These are phyloP conservation scores for Sisyra nigra DNA, from an alignment of 2,888 invertebrate genomes.

Conservation along the genomic window DNA sequence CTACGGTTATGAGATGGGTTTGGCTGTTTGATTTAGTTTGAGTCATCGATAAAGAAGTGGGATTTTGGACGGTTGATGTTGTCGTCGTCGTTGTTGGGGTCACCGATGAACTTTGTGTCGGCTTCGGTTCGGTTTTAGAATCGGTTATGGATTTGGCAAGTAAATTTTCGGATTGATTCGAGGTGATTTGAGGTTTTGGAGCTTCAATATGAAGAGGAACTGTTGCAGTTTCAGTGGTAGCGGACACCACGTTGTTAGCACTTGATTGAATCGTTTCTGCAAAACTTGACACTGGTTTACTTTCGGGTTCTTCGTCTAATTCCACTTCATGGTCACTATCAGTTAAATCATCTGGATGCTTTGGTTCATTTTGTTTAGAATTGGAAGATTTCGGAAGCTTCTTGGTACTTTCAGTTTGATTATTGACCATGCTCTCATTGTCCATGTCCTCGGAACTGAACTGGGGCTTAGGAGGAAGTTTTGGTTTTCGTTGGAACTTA, in stretches of 20 bases:
- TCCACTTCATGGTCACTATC: not conserved
- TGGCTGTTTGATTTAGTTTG: not conserved
- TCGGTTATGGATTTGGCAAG: slow-evolving; percentile 4
- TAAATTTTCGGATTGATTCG: slow-evolving; percentile 5
- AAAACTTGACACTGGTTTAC: slow-evolving; percentile 4
- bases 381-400: not conserved
- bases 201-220: slow-evolving; percentile 26
- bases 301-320: slow-evolving; percentile 13
- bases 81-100: not conserved
- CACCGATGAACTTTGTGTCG: not conserved
- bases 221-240: slow-evolving; percentile 25
- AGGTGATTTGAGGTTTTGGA: slow-evolving; percentile 20
- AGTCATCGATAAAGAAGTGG: not conserved
- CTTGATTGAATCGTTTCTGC: slow-evolving; percentile 15
- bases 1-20: not conserved
- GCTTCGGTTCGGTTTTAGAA: not conserved
- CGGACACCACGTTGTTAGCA: slow-evolving; percentile 20
- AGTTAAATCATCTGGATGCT: not conserved
- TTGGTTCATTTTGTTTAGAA: not conserved
- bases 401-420: slow-evolving; percentile 8
- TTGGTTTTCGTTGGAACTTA: slow-evolving; percentile 17
- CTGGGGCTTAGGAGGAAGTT: slow-evolving; percentile 26
- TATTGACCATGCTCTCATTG: no score
- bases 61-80: not conserved
- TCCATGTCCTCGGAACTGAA: slow-evolving; percentile 19